Percentiles rank a stretch among this genome's conserved stretches.
Evolutionary conservation across 2,113 vertebrate genomes (phyloP).

Genomic region (Nibea coibor): DNA sequence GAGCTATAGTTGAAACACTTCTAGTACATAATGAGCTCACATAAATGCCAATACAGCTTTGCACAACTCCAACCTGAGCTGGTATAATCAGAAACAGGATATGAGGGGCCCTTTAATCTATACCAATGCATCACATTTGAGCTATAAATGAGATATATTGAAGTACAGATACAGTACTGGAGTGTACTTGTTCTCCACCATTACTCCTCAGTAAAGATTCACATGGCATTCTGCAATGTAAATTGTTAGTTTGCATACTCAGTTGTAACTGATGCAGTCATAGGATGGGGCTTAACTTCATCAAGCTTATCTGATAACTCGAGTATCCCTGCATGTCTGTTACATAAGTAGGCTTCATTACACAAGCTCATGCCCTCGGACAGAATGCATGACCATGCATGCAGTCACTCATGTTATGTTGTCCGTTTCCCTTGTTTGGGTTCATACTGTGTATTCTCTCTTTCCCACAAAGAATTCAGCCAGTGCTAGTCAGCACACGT

Average conservation of each 20-base stretch:
- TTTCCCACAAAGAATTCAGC: conserved; percentile 14
- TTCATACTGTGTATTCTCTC: not conserved
- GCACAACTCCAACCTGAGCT: not conserved
- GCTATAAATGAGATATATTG: too few species aligned
- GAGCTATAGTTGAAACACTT: not conserved
- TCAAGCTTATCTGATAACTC: not conserved
- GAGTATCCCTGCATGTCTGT: not conserved
- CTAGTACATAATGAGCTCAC: too few species aligned
- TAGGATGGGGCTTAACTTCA: not conserved
- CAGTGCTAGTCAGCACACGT: conserved; percentile 25
- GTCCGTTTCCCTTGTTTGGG: too few species aligned
- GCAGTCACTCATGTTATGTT: not conserved
- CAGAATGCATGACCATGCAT: too few species aligned
- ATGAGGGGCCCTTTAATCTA: not conserved
- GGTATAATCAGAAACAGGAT: not conserved
- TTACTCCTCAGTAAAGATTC: not conserved
- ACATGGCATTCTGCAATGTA: not conserved
- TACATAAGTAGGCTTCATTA: not conserved
- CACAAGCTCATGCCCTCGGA: too few species aligned
- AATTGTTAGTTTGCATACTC: not conserved
- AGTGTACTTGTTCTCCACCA: not conserved
- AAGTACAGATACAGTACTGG: not conserved
- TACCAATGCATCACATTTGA: not conserved
- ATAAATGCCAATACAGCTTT: too few species aligned
- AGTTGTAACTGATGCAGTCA: not conserved